Conservation (phyloP, 1,140 invertebrate species). For the Cyphomyrmex costatus region DNA sequence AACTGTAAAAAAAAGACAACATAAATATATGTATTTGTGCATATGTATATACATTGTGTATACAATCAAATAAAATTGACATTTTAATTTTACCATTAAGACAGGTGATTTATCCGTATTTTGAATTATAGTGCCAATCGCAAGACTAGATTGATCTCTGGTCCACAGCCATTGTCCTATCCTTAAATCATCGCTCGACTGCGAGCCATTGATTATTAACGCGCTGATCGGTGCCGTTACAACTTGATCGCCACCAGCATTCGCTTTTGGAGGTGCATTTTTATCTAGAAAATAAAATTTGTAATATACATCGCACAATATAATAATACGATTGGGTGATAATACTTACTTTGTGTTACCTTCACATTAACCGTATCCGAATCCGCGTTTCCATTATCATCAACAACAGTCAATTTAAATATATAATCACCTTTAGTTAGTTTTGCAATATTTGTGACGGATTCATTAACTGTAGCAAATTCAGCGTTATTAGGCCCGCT, state of each 20-base stretch:
- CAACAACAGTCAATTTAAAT: slow-evolving; percentile 94
- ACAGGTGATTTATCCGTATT: slow-evolving; percentile 91
- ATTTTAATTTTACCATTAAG: slow-evolving; percentile 89
- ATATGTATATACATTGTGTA: not conserved
- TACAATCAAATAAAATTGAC: no score
- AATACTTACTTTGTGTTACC: slow-evolving; percentile 95
- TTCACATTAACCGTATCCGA: slow-evolving; percentile 91
- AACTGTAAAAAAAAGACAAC: slow-evolving; percentile 87
- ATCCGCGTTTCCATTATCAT: slow-evolving; percentile 93
- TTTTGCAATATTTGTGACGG: slow-evolving; percentile 91
- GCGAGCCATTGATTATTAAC: slow-evolving; percentile 94
- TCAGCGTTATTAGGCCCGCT: slow-evolving; percentile 88
- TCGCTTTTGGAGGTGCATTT: slow-evolving; percentile 95
- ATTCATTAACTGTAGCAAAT: slow-evolving; percentile 86
- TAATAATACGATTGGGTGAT: slow-evolving; percentile 27
- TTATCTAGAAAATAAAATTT: slow-evolving; percentile 89
- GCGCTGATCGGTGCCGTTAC: slow-evolving; percentile 92
- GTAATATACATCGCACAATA: slow-evolving; percentile 32
- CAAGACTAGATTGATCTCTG: slow-evolving; percentile 92
- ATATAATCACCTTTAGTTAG: slow-evolving; percentile 95
- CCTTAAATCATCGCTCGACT: slow-evolving; percentile 95
- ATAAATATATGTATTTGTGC: not conserved
- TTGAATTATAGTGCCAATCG: slow-evolving; percentile 93
- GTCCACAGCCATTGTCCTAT: slow-evolving; percentile 95
- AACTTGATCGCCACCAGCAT: slow-evolving; percentile 94